Base-by-base conservation (phyloP, 2,888 invertebrate genomes). In the Ophioninae sp. region DNA sequence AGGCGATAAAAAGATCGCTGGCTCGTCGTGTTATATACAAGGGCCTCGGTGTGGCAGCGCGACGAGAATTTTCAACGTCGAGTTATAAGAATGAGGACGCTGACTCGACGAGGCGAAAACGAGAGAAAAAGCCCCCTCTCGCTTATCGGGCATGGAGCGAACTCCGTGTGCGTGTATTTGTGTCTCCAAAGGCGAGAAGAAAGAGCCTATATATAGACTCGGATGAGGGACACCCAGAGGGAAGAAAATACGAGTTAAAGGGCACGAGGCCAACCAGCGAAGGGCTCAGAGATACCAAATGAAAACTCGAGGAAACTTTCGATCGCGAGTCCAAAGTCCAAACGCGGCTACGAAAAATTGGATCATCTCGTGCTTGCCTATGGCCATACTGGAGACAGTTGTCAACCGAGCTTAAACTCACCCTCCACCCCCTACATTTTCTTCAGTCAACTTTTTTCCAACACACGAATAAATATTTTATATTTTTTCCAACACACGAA, bases 61-160 rank as follows among this genome's bases (percentile, higher is more conserved):
- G 82, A 77, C 76, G 78, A 78, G 80, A 81, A 83, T 83, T 83
- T 78, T 83, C 80, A 83, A 81, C 80, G 77, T 65, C 80, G 74
- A 78, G 83, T 74, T 83, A 81, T 78, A 83, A 83, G 81, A 83
- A 83, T 81, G 83, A 83, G 83, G 74, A 81, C 80, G 80, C 83
- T 83, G 83, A 83, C 83, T 83, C 83, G 78, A 78, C 83, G 80
- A 65, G 80, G 78, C 78, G 80, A 78, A 74, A 78, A 83, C 61
- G 80, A 78, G 80, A 78, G 64, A 58, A 78, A 74, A 64, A 68
- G 63, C 73, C 77, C 39, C 51, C 63, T 30, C 51, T 51, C 73
- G 76, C 9, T 59, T 44, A 51, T 64, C 22, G 56, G 76, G 61
- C 20, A 44, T 13, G 23, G 41, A 67, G 79, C 3, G 30, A 58